phyloP scores from a whole-genome alignment of 2,113 vertebrate genomes.

The Gambusia holbrooki region DNA sequence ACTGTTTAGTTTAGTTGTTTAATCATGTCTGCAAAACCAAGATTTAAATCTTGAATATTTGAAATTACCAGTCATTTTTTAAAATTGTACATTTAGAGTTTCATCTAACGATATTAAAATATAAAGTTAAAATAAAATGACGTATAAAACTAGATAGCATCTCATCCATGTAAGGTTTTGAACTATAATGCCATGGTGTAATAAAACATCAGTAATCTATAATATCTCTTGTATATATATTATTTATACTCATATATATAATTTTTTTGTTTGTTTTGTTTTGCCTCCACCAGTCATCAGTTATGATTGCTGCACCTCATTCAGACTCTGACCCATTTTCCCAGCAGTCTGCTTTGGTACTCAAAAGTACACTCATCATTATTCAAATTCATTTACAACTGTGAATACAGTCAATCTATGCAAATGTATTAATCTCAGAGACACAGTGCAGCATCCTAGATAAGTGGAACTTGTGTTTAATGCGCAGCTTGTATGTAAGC shows the following conservation, averaged over 20 bases:
- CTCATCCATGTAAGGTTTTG: background rate
- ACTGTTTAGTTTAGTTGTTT: too few relatives aligned
- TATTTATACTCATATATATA: too few relatives aligned
- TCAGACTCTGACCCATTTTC: background rate
- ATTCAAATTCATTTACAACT: background rate
- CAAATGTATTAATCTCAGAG: background rate
- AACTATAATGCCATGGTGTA: background rate
- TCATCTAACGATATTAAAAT: background rate
- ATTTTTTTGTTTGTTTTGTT: background rate
- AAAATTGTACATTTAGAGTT: too few relatives aligned
- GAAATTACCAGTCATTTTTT: too few relatives aligned
- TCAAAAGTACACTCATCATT: background rate
- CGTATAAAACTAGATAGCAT: background rate
- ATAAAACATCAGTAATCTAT: background rate
- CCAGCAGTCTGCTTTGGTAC: background rate
- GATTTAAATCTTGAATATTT: background rate
- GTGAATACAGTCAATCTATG: background rate
- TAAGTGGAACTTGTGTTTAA: background rate
- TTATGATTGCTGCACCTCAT: background rate
- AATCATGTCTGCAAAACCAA: background rate
- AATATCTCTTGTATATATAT: background rate
- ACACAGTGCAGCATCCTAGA: background rate
- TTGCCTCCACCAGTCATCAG: background rate
- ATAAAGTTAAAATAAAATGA: background rate
- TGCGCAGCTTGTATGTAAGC: background rate